Base-by-base conservation (phyloP, 1,140 invertebrate species). In the Brachionus koreanus region DNA sequence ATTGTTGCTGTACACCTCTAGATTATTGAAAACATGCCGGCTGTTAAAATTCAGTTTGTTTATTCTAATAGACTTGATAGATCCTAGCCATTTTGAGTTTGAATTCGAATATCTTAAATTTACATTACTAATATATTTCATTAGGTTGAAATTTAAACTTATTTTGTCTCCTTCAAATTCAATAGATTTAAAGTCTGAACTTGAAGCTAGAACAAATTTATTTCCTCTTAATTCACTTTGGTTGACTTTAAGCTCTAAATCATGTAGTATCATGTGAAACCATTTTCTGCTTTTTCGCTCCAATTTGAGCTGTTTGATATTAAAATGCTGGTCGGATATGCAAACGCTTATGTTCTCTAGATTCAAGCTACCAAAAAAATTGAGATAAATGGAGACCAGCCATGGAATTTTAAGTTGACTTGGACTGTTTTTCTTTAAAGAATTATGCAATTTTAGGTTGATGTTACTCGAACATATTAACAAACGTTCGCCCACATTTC, bases 1-100 rank as follows among this genome's bases (percentile, higher is more conserved):
- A 74, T 74, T 74, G 16, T 39, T 74, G 39, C 25, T 74, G 42
- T 46, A 74, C 2, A 74, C 39, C 43, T 74, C 69, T 46, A 74
- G 43, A 74, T 29, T 39, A 39, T 74, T 74, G n/a, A 74, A 13
- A 9, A 25, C 39, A 74, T 74, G 23, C 6, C 42, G 37, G 5
- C 46, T 74, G 25, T 74, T 46, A 10, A 74, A 2, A 29, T 12
- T 46, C 39, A 74, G 23, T 49, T 74, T 74, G n/a, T 74, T 74
- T 2, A 74, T 19, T 25, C 39, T 13, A 10, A 74, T 43, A 16
- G 69, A 74, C 29, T 74, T 74, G 19, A 69, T 39, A 13, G 5
- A 16, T 13, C 39, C 16, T 3, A 69, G n/a, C 35, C 37, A 57
- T 9, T 7, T 57, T n/a, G 49, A 7, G 23, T 33, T 69, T 33